These are phyloP conservation scores for Eristalis intricaria DNA, from an alignment of 2,888 invertebrate genomes.

Conservation along the genomic window DNA sequence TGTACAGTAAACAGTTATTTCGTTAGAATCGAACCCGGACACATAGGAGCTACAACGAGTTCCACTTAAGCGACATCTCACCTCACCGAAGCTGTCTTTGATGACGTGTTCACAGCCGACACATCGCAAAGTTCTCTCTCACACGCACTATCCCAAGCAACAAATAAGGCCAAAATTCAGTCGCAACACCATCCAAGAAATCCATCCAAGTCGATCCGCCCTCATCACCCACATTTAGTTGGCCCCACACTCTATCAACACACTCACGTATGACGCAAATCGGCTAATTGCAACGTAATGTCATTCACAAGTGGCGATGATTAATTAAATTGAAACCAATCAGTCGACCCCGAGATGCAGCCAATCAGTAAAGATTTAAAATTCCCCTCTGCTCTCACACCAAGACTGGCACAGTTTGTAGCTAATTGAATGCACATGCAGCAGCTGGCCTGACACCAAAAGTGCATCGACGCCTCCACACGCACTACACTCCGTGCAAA, in stretches of 20 bases:
- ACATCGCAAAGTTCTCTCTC: too few relatives aligned
- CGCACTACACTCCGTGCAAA: neutral
- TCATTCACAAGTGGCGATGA: neutral
- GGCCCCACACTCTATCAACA: neutral
- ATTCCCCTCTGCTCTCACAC: neutral
- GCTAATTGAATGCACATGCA: neutral
- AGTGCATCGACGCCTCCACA: neutral
- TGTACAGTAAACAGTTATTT: too few relatives aligned
- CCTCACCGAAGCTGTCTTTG: too few relatives aligned
- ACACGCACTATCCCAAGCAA: too few relatives aligned
- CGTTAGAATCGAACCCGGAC: too few relatives aligned
- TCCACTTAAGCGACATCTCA: too few relatives aligned
- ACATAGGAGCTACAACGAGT: too few relatives aligned
- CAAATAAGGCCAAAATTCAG: too few relatives aligned
- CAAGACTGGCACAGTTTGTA: neutral
- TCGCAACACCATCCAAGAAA: too few relatives aligned
- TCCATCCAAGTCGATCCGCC: too few relatives aligned
- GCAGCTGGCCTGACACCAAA: neutral
- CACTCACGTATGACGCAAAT: neutral
- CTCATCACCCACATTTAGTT: too few relatives aligned
- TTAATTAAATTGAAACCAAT: conserved; percentile 6
- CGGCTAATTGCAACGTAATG: neutral
- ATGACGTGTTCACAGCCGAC: too few relatives aligned
- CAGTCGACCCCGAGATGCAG: neutral
- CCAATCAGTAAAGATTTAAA: conserved; percentile 2